These are phyloP conservation scores for Volucella zonaria DNA, from an alignment of 2,888 invertebrate genomes.

Conservation along the genomic window DNA sequence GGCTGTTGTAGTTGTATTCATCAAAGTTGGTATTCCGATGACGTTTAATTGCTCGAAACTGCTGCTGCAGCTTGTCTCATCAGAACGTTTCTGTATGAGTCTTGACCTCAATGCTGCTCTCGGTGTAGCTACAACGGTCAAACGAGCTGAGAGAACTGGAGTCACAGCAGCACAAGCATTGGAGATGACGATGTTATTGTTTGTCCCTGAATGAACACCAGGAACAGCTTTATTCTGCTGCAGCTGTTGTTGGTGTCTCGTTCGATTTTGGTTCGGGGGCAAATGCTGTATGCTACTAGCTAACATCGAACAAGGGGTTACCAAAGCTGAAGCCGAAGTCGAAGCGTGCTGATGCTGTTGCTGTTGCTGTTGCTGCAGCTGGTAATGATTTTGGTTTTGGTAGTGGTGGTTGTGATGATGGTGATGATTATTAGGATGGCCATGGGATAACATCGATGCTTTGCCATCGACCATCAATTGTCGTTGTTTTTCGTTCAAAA, in stretches of 20 bases:
- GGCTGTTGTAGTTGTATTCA: conserved; percentile 36
- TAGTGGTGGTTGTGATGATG: conserved; percentile 36
- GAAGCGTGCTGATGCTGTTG: conserved; percentile 35
- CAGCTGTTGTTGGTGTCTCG: conserved; percentile 54
- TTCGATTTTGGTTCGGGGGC: conserved; percentile 60
- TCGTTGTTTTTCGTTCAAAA: conserved; percentile 68
- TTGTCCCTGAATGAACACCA: conserved; percentile 61
- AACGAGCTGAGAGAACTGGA: conserved; percentile 66
- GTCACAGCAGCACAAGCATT: conserved; percentile 38
- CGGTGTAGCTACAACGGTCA: conserved; percentile 70
- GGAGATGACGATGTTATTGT: conserved; percentile 60
- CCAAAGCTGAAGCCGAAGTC: conserved; percentile 5
- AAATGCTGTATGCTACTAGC: conserved; percentile 52
- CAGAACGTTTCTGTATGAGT: conserved; percentile 73
- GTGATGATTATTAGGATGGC: conserved; percentile 22
- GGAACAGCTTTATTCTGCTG: conserved; percentile 48
- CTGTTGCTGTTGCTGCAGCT: conserved; percentile 24
- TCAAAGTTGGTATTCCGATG: conserved; percentile 73
- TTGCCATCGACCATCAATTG: conserved; percentile 58
- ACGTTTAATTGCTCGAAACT: conserved; percentile 77
- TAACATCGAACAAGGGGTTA: conserved; percentile 41
- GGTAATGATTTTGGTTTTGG: conserved; percentile 45
- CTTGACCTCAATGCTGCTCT: conserved; percentile 72
- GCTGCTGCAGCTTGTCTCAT: conserved; percentile 77
- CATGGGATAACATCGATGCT: conserved; percentile 58